Percentiles rank a stretch among this genome's conserved stretches.
These are phyloP conservation scores for Pheosia gnoma DNA, from an alignment of 2,888 invertebrate genomes.

Conservation along the genomic window DNA sequence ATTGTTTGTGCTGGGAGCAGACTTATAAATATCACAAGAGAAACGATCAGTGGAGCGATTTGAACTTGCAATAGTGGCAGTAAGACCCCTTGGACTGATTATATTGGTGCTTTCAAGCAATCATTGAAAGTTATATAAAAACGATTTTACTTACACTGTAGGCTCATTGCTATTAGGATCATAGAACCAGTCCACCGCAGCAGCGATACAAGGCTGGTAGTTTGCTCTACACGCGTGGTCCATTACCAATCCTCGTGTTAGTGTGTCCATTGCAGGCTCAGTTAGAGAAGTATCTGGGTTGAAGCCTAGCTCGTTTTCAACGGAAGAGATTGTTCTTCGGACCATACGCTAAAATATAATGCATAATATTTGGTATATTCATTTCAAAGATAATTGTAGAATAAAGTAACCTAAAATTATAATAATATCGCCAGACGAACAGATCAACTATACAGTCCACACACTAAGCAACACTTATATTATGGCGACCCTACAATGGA, in stretches of 20 bases:
- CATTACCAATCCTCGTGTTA: constrained; percentile 75
- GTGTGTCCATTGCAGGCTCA: constrained; percentile 63
- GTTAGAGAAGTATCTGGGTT: constrained; percentile 48
- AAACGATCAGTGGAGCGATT: too few relatives aligned
- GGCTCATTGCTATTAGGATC: constrained; percentile 52
- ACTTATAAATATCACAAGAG: too few relatives aligned
- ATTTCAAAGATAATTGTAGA: too few relatives aligned
- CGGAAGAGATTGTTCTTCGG: constrained; percentile 53
- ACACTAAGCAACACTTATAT: too few relatives aligned
- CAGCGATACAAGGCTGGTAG: constrained; percentile 72
- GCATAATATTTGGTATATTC: not conserved
- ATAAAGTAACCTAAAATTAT: too few relatives aligned
- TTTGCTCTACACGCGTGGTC: constrained; percentile 70
- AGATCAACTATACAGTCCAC: too few relatives aligned
- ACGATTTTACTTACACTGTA: constrained; percentile 60
- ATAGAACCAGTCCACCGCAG: constrained; percentile 74
- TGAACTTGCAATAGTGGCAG: too few relatives aligned
- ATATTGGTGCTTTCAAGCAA: too few relatives aligned
- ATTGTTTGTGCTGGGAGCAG: too few relatives aligned
- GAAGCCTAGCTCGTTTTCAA: constrained; percentile 66
- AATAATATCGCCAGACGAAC: too few relatives aligned
- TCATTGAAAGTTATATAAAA: not conserved
- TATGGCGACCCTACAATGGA: too few relatives aligned
- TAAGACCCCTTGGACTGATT: too few relatives aligned
- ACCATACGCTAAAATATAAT: constrained; percentile 63